phyloP scores from a whole-genome alignment of 2,888 invertebrate genomes.

The Bellardia pandia region DNA sequence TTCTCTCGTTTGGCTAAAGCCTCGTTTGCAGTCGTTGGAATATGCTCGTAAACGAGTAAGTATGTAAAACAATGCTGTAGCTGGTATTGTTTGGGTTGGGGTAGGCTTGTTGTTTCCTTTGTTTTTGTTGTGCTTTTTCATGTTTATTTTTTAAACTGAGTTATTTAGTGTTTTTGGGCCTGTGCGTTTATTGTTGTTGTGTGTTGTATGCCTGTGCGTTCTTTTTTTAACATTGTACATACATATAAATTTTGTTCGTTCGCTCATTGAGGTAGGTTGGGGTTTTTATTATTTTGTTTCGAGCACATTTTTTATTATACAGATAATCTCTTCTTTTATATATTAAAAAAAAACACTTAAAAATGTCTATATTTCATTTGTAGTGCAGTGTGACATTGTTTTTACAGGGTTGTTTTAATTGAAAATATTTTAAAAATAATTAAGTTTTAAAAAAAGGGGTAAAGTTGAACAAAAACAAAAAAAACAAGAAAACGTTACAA shows the following conservation, averaged over 20 bases:
- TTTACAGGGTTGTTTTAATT: conserved; percentile 37
- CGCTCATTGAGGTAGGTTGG: conserved; percentile 67
- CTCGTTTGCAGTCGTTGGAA: not conserved
- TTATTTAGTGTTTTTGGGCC: not conserved
- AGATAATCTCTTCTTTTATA: no score
- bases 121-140: not conserved
- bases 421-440: not conserved
- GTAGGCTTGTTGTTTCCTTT: conserved; percentile 48
- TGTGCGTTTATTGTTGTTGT: conserved; percentile 41
- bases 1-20: not conserved
- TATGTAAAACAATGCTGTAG: not conserved
- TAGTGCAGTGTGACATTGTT: not conserved
- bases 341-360: not conserved
- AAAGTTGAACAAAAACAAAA: not conserved
- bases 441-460: not conserved
- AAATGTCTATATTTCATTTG: conserved; percentile 4
- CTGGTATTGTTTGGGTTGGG: conserved; percentile 46
- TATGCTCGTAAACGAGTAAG: no score
- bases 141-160: no score
- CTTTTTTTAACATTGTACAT: not conserved
- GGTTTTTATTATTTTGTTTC: conserved; percentile 29
- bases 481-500: not conserved
- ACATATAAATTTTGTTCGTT: conserved; percentile 35
- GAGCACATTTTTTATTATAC: no score
- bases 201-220: not conserved